Conservation (phyloP, 2,113 vertebrate species). For the Calidris pugnax region DNA sequence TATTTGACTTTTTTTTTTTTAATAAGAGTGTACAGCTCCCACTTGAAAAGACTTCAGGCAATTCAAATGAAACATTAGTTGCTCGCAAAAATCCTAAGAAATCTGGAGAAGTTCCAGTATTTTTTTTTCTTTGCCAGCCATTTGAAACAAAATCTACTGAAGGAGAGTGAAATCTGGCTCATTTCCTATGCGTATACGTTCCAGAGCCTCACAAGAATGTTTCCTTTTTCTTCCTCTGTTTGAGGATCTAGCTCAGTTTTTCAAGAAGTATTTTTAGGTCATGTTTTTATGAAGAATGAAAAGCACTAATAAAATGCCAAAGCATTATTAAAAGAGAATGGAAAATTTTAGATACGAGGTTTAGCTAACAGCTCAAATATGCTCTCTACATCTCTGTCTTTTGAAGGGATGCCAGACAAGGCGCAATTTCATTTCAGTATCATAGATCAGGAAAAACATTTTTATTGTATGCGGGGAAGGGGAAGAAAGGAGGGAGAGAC, state of each 20-base stretch:
- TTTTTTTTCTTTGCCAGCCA: background rate
- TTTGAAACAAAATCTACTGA: constrained; percentile 1
- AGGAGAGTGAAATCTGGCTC: background rate
- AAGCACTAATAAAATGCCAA: background rate
- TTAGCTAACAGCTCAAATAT: background rate
- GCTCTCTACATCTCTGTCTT: background rate
- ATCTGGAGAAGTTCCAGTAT: background rate
- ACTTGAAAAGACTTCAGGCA: background rate
- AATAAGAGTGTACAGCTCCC: background rate
- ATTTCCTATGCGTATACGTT: background rate
- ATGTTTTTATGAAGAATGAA: background rate
- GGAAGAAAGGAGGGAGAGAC: background rate
- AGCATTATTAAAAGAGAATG: background rate
- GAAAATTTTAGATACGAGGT: background rate
- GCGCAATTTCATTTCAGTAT: background rate
- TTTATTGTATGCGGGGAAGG: background rate
- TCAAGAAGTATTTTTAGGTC: background rate
- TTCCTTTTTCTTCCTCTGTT: constrained; percentile 5
- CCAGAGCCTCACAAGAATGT: background rate
- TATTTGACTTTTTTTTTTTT: background rate
- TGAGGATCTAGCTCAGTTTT: background rate
- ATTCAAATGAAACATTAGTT: background rate
- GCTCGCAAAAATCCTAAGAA: background rate
- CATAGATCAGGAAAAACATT: background rate
- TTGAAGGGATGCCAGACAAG: background rate